These are phyloP conservation scores for Cebidichthys violaceus DNA, from an alignment of 2,113 vertebrate genomes.

Conservation along the genomic window DNA sequence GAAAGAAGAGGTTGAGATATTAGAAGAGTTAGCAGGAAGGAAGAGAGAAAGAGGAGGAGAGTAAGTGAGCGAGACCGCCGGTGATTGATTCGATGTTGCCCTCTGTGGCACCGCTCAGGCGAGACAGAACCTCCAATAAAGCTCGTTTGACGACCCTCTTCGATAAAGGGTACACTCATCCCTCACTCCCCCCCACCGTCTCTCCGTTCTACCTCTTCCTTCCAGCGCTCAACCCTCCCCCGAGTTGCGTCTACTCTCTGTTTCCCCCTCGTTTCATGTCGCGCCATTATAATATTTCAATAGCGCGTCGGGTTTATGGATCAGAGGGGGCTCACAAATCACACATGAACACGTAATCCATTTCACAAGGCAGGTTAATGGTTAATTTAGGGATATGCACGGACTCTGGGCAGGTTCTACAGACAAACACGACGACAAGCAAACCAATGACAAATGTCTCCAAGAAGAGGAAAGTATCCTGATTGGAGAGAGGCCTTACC, in stretches of 20 bases:
- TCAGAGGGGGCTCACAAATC: constrained; percentile 62
- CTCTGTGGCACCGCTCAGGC: constrained; percentile 80
- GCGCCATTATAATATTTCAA: constrained; percentile 66
- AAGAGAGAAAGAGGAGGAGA: constrained; percentile 62
- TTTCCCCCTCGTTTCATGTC: constrained; percentile 52
- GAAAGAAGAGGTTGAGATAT: constrained; percentile 43
- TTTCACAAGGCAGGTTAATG: constrained; percentile 46
- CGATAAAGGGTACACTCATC: constrained; percentile 76
- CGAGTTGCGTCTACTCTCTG: constrained; percentile 52
- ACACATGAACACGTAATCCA: constrained; percentile 45
- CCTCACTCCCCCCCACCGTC: constrained; percentile 49
- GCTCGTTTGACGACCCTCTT: constrained; percentile 80
- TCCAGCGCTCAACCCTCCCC: constrained; percentile 47
- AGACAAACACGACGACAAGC: constrained; percentile 47
- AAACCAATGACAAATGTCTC: constrained; percentile 66
- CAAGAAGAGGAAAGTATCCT: constrained; percentile 31
- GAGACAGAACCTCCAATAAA: constrained; percentile 83
- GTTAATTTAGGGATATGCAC: constrained; percentile 50
- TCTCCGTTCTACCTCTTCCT: constrained; percentile 54
- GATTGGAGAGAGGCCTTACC: constrained; percentile 75
- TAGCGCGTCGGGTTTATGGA: constrained; percentile 55
- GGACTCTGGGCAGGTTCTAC: constrained; percentile 27
- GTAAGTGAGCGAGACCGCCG: constrained; percentile 73
- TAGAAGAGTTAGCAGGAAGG: constrained; percentile 63
- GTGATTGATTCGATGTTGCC: constrained; percentile 80